Percentiles rank a stretch among this genome's conserved stretches.
These are phyloP conservation scores for Odontamblyopus lacepedii DNA, from an alignment of 2,797 vertebrate genomes.

Conservation along the genomic window DNA sequence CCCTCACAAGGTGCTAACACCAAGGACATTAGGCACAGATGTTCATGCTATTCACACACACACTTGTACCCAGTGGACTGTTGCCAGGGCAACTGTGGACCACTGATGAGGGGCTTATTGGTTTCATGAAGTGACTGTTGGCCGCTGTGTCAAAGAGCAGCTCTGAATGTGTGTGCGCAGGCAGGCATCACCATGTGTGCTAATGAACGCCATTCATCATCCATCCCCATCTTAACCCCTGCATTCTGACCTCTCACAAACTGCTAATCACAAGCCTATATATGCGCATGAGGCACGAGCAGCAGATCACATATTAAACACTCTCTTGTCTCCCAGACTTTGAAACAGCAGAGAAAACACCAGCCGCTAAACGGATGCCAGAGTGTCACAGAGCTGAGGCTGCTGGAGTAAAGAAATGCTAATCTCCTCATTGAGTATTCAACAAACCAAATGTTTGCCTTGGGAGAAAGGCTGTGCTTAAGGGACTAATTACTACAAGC, in stretches of 20 bases:
- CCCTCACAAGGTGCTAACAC: conserved; percentile 54
- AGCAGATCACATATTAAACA: conserved; percentile 69
- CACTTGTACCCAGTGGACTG: conserved; percentile 85
- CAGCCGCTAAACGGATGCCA: conserved; percentile 18
- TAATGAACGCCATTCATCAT: conserved; percentile 78
- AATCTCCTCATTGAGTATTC: conserved; percentile 76
- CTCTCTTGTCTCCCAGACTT: conserved; percentile 55
- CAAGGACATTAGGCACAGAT: conserved; percentile 90
- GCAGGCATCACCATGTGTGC: conserved; percentile 63
- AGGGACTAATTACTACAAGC: conserved; percentile 73
- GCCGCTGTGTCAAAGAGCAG: conserved; percentile 64
- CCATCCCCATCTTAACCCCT: conserved; percentile 85
- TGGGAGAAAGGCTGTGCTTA: conserved; percentile 62
- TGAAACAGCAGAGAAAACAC: conserved; percentile 50
- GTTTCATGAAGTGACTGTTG: conserved; percentile 89
- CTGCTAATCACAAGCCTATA: conserved; percentile 50
- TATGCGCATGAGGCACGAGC: conserved; percentile 43
- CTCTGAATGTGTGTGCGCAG: conserved; percentile 76
- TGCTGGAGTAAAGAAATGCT: conserved; percentile 69
- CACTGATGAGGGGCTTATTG: conserved; percentile 87
- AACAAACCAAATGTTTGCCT: conserved; percentile 76
- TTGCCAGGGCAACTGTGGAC: conserved; percentile 94
- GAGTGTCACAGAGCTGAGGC: conserved; percentile 24
- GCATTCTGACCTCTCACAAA: conserved; percentile 76
- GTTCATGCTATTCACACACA: conserved; percentile 89